Conservation (phyloP, 2,113 vertebrate species). For the Manacus vitellinus region DNA sequence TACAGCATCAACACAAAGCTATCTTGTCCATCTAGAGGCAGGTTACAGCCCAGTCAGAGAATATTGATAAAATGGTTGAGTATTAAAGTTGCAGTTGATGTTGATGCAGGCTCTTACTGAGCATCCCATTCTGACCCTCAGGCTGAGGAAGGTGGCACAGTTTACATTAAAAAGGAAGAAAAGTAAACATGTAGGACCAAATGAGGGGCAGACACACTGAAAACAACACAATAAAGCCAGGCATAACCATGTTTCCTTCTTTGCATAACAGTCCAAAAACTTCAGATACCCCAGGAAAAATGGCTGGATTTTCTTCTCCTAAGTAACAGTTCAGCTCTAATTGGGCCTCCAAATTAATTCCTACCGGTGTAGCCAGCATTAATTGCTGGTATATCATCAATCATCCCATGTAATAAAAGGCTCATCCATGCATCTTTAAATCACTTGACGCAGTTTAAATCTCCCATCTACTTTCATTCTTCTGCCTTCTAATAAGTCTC, state of each 20-base stretch:
- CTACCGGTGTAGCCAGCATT: background rate
- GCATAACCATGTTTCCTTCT: background rate
- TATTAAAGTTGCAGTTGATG: background rate
- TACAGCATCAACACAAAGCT: background rate
- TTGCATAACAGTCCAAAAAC: background rate
- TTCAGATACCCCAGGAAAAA: background rate
- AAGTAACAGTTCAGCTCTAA: background rate
- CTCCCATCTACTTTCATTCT: slow-evolving; percentile 65
- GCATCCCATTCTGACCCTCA: background rate
- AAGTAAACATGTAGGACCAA: background rate
- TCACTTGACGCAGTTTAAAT: slow-evolving; percentile 52
- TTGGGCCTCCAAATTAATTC: slow-evolving; percentile 12
- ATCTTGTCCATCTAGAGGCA: background rate
- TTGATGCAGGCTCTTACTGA: background rate
- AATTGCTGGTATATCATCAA: slow-evolving; percentile 8
- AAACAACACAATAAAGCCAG: background rate
- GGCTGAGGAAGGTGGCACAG: background rate
- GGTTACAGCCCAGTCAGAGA: background rate
- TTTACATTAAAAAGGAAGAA: background rate
- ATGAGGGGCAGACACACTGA: background rate
- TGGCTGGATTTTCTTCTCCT: background rate
- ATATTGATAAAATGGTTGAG: background rate
- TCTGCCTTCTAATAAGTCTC: slow-evolving; percentile 25
- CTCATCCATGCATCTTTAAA: slow-evolving; percentile 46
- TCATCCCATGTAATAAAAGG: slow-evolving; percentile 27